Base-by-base conservation (phyloP, 2,113 vertebrate genomes). In the Paraplagusia blochii region DNA sequence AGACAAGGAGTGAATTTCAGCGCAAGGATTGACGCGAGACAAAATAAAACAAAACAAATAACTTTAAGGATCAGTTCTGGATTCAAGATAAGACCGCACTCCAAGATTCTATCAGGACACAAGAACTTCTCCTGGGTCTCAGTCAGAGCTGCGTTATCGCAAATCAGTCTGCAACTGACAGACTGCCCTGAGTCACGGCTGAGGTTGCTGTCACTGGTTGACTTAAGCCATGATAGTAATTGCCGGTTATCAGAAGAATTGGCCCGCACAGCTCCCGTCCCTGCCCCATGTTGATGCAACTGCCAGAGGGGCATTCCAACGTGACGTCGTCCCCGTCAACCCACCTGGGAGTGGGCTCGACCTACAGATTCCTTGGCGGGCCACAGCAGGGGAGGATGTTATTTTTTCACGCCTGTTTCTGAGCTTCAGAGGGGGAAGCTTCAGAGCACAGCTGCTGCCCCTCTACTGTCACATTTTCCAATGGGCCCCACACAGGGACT, bases 251-350 rank as follows among this genome's bases (percentile, higher is more conserved):
- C 65, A 58, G 6, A 44, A 42, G 46, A 46, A 47, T 9, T 51
- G 43, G 19, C 22, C 52, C 16, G 22, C 22, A 29, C 22, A 29
- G 56, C 64, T 74, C 66, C 74, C 46, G 71, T 82, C 70, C 76
- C 16, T 19, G 14, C 36, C 11, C 39, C 58, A 58, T 88, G 86
- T 89, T 88, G 86, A 85, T 82, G 80, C 81, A 88, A 87, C 84
- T 88, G 87, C 83, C 80, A 0, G 36, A 79, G 81, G 82, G 81
- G 74, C 83, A 88, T 90, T 91, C 85, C 90, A 74, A 10, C 48
- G 34, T 16, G 53, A 80, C 68, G 60, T 69, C 77, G 77, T 39
- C 63, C 53, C 65, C 57, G 33, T 56, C 66, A 51, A 62, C 57
- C 84, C 69, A 79, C 82, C 74, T 45, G 58, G 11, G 73, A 78